Evolutionary conservation across 2,113 vertebrate species (phyloP), one percentile per base, ranked within the genome.

Genomic region (Hirundichthys speculiger): DNA sequence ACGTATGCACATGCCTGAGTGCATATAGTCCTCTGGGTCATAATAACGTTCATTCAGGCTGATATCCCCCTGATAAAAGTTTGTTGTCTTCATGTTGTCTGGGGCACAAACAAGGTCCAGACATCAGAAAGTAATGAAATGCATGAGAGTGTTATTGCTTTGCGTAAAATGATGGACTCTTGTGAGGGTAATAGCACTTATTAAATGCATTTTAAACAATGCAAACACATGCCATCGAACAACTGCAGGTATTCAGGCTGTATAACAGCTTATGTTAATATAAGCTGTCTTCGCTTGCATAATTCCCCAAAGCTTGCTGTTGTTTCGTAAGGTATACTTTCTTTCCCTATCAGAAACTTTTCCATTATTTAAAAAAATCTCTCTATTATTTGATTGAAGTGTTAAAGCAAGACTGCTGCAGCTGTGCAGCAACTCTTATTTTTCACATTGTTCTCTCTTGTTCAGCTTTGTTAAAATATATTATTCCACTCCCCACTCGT

Each of bases 11-110:
- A 38, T 67, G 84, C 60, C 49, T 68, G 63, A 62, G 61, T 61
- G 76, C 67, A 67, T 71, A 64, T 71, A 68, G 58, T 81, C 84
- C 86, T 82, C 66, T 69, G 77, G 80, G 79, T 80, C 75, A 87
- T 77, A 67, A 43, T 80, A 86, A 86, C 61, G 53, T 76, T 85
- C 83, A 68, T 71, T 80, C 72, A 77, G 68, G 73, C 83, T 79
- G 71, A 84, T 86, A 70, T 82, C 14, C 16, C 14, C 16, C 16
- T 15, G 13, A 74, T 15, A 61, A 63, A 73, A 3, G 53, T 64
- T 89, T 67, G 52, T 59, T 73, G 27, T 56, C 41, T 73, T 78
- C 43, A 51, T 66, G 73, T 50, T 15, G 62, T 51, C 52, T 22
- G 59, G 59, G 68, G 39, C 5, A 19, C 12, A 3, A 61, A 47